Percentiles rank a stretch among this genome's conserved stretches.
Conservation (phyloP, 1,140 invertebrate genomes). For the Panonychus citri region DNA sequence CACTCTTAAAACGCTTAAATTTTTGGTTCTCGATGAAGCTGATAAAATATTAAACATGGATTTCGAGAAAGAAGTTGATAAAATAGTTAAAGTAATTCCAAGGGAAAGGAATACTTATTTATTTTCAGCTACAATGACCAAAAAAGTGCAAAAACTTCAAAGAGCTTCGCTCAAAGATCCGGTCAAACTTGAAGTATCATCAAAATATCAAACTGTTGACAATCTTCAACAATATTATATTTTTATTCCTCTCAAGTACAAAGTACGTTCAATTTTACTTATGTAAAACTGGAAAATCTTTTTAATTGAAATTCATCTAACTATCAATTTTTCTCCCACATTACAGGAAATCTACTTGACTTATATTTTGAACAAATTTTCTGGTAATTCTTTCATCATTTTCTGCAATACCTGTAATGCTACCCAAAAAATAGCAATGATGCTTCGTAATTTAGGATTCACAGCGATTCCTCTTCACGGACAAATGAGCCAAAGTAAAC, state of each 20-base stretch:
- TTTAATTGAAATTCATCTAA: neutral
- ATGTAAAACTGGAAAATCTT: neutral
- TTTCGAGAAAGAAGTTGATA: conserved; percentile 85
- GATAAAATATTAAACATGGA: conserved; percentile 88
- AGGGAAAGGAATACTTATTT: conserved; percentile 61
- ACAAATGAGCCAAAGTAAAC: conserved; percentile 85
- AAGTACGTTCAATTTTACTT: conserved; percentile 31
- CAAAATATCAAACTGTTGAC: conserved; percentile 92
- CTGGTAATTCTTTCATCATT: conserved; percentile 89
- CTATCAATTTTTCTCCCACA: neutral
- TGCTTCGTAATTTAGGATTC: conserved; percentile 65
- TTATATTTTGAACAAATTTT: conserved; percentile 80
- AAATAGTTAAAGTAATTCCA: conserved; percentile 76
- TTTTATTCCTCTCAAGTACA: conserved; percentile 87
- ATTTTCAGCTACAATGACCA: conserved; percentile 96
- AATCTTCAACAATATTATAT: conserved; percentile 84
- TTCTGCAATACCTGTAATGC: conserved; percentile 86
- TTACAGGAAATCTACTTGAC: conserved; percentile 78
- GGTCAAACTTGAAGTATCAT: conserved; percentile 82
- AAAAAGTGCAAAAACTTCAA: conserved; percentile 77
- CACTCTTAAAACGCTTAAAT: conserved; percentile 62
- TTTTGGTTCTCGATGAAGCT: conserved; percentile 84
- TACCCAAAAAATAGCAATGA: conserved; percentile 60
- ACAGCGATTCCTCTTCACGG: conserved; percentile 86
- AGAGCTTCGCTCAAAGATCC: conserved; percentile 69